A percentile compares a stretch with the other conserved stretches of the same genome.
Evolutionary conservation across 2,888 invertebrate species (phyloP).

Genomic region (Drosophila macrospina): DNA sequence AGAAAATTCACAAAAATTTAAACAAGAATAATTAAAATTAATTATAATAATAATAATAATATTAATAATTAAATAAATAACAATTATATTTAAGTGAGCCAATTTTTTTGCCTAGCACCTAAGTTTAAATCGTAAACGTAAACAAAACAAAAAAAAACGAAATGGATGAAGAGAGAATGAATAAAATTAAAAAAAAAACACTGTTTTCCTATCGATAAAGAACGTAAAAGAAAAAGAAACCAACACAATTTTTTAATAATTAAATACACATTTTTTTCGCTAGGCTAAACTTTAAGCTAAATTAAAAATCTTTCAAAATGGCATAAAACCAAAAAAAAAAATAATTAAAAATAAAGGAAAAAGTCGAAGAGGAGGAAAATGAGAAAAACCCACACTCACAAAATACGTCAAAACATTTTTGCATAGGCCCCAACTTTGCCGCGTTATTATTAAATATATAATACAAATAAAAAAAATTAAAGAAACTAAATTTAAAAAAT

Average conservation of each 20-base stretch:
- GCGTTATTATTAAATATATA: slow-evolving; percentile 71
- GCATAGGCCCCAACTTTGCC: slow-evolving; percentile 75
- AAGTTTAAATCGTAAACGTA: slow-evolving; percentile 68
- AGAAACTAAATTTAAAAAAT: slow-evolving; percentile 33
- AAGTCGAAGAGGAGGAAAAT: slow-evolving; percentile 15
- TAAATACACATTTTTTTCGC: slow-evolving; percentile 63
- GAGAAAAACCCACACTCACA: slow-evolving; percentile 25
- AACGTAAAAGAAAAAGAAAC: slow-evolving; percentile 34
- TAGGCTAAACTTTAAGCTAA: slow-evolving; percentile 64
- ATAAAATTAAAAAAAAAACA: slow-evolving; percentile 19
- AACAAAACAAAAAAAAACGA: slow-evolving; percentile 4
- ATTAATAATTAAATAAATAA: slow-evolving; percentile 30
- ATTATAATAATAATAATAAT: slow-evolving; percentile 25
- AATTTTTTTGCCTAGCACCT: slow-evolving; percentile 73
- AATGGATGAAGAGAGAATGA: slow-evolving; percentile 4
- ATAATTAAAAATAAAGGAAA: not conserved
- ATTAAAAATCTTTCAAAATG: slow-evolving; percentile 50
- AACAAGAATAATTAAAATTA: slow-evolving; percentile 36
- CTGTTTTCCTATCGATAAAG: slow-evolving; percentile 72
- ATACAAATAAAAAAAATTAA: slow-evolving; percentile 29
- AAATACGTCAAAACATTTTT: slow-evolving; percentile 54
- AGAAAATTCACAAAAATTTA: slow-evolving; percentile 61
- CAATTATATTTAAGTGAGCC: slow-evolving; percentile 60
- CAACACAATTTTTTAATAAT: slow-evolving; percentile 48
- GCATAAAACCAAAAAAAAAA: slow-evolving; percentile 53